Conservation (phyloP, 2,888 invertebrate species). For the Torymus tubicola region DNA sequence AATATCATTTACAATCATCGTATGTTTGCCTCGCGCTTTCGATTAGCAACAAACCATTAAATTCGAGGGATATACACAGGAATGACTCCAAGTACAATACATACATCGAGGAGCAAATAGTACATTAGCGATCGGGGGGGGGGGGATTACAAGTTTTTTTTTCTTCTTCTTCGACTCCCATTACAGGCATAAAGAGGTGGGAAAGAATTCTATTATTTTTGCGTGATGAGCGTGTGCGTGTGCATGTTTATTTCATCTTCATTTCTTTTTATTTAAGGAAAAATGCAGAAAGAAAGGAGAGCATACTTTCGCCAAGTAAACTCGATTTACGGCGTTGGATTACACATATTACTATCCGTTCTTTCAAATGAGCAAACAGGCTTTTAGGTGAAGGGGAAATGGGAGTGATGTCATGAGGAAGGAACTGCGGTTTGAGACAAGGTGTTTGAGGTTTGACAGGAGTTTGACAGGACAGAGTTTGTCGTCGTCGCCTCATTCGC, state of each 20-base stretch:
- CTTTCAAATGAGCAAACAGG: constrained; percentile 17
- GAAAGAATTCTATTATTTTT: constrained; percentile 36
- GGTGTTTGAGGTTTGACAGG: constrained; percentile 35
- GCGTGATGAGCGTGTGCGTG: constrained; percentile 52
- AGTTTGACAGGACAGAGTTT: constrained; percentile 49
- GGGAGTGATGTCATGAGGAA: not conserved
- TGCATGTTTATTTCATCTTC: constrained; percentile 30
- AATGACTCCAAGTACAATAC: constrained; percentile 65
- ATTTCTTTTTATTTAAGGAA: constrained; percentile 8
- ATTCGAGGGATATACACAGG: constrained; percentile 59
- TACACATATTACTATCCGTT: constrained; percentile 36
- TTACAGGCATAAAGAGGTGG: not conserved
- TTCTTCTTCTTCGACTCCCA: not conserved
- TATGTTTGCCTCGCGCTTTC: constrained; percentile 6
- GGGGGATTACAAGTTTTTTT: constrained; percentile 21
- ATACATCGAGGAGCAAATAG: constrained; percentile 62
- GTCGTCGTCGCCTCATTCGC: constrained; percentile 52
- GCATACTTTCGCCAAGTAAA: constrained; percentile 26
- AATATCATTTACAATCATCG: constrained; percentile 44
- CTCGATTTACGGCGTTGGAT: not conserved
- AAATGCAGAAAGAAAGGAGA: constrained; percentile 49
- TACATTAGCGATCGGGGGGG: constrained; percentile 52
- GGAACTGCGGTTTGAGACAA: not conserved
- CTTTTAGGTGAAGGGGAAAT: constrained; percentile 28
- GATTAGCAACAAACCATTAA: constrained; percentile 48